Evolutionary conservation across 2,797 vertebrate genomes (phyloP), one percentile per base, ranked within the genome.

Genomic region (Myotis planiceps): DNA sequence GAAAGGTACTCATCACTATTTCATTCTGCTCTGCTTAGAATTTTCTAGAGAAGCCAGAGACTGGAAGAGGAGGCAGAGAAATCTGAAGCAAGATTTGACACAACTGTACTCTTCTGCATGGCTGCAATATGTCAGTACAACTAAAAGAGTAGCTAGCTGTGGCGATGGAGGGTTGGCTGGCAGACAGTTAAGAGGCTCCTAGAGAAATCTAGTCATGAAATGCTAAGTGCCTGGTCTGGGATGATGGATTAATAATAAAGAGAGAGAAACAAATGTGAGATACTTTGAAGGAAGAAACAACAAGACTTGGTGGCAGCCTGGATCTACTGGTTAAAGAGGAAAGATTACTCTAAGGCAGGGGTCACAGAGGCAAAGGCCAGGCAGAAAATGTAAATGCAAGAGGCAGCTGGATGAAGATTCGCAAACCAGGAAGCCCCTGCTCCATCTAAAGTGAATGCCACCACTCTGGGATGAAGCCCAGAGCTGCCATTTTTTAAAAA

Each of bases 21-120:
- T 85, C 34, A 85, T 92, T 90, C 51, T 55, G 23, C 34, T 94
- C 19, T 80, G 15, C 60, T 90, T 83, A 75, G 32, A 51, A 92
- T 80, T 80, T 93, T 75, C 60, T 80, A 60, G 60, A 93, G 53
- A 93, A 94, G 53, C 23, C 75, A 66, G 42, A 82, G 68, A 71
- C 21, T 71, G 39, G 25, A 51, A 87, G 80, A 94, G 42, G 39
- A 76, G 68, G 32, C 58, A 60, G 58, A 60, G 45, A 76, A 84
- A 83, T 47, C 32, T 80, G 80, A 72, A 84, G 47, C 13, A 84
- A 75, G 42, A 76, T 19, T 47, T 51, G 15, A 85, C 49, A 63
- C 68, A 97, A 66, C 10, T 39, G 27, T 27, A 42, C 18, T 68
- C 6, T 65, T 80, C 68, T 69, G 18, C 5, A 2, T 47, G 45